Evolutionary conservation across 2,113 vertebrate species (phyloP).

Genomic region (Dermatemys mawii): DNA sequence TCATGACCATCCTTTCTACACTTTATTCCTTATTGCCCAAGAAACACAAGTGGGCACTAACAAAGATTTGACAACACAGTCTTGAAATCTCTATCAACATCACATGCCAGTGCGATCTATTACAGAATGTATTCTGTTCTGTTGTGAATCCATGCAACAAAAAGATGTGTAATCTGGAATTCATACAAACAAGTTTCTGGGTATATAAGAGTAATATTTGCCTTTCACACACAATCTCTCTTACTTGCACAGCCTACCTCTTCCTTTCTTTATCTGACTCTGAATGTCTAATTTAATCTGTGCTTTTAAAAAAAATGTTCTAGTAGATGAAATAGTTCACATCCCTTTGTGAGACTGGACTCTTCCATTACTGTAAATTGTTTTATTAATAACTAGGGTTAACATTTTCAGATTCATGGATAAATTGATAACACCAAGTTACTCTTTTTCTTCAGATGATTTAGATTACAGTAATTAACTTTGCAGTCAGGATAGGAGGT

Average conservation of each 20-base stretch:
- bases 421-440: background rate
- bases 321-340: background rate
- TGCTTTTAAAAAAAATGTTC: background rate
- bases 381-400: background rate
- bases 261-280: background rate
- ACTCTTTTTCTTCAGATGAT: background rate
- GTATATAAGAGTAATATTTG: background rate
- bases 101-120: background rate
- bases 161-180: background rate
- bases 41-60: background rate
- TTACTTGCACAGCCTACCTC: background rate
- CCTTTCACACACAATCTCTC: background rate
- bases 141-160: background rate
- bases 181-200: background rate
- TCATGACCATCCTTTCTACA: background rate
- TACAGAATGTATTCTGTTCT: background rate
- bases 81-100: background rate
- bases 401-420: background rate
- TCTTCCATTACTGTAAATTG: background rate
- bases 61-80: background rate
- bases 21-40: background rate
- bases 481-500: background rate
- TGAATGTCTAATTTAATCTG: background rate
- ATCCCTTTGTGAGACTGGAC: background rate
- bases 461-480: background rate